Evolutionary conservation across 2,113 vertebrate species (phyloP).

Genomic region (Oostethus manadensis): DNA sequence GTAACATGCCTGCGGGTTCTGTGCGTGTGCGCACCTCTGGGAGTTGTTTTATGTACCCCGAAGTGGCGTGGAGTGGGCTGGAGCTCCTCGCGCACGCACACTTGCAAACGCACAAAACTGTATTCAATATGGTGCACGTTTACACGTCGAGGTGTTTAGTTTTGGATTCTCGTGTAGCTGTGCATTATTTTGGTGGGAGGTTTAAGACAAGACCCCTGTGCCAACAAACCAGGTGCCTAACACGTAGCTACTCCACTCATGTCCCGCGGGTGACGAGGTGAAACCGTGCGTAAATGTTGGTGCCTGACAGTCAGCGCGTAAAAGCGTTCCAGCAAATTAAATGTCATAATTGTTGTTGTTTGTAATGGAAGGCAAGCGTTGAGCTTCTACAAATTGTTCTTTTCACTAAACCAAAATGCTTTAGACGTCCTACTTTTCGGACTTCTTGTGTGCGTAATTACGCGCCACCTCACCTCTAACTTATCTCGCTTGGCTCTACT

Average conservation of each 20-base stretch:
- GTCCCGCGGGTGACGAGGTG: too few relatives aligned
- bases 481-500: slow-evolving; percentile 49
- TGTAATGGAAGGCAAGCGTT: too few relatives aligned
- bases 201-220: too few relatives aligned
- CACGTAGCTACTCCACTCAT: too few relatives aligned
- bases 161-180: not conserved
- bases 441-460: slow-evolving; percentile 17
- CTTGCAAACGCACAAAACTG: not conserved
- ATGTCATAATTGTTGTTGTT: too few relatives aligned
- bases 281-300: too few relatives aligned
- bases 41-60: slow-evolving; percentile 19
- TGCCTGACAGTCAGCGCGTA: too few relatives aligned
- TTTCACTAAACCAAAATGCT: too few relatives aligned
- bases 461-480: slow-evolving; percentile 6
- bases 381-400: too few relatives aligned
- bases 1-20: slow-evolving; percentile 50
- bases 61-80: slow-evolving; percentile 6
- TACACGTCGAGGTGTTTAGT: not conserved
- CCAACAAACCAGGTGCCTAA: too few relatives aligned
- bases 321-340: too few relatives aligned
- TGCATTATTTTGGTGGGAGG: not conserved
- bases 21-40: slow-evolving; percentile 14
- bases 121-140: not conserved
- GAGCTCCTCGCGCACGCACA: slow-evolving; percentile 5
- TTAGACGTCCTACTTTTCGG: too few relatives aligned